These are phyloP conservation scores for Trichomycterus rosablanca DNA, from an alignment of 2,113 vertebrate species.

Conservation along the genomic window DNA sequence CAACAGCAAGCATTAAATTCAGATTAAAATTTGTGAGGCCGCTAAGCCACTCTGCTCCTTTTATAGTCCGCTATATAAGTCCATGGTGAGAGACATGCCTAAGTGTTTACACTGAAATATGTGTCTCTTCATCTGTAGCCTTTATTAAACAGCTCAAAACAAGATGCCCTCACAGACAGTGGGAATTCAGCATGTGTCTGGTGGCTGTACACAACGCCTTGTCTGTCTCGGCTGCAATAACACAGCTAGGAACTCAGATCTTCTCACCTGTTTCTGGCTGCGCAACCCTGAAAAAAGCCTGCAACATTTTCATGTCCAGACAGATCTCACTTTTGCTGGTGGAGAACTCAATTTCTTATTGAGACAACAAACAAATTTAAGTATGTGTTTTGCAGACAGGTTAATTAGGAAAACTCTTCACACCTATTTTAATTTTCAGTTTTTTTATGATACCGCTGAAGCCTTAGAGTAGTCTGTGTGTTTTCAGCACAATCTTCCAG, in stretches of 20 bases:
- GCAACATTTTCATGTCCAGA: conserved; percentile 46
- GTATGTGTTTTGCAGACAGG: conserved; percentile 32
- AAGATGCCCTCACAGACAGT: conserved; percentile 53
- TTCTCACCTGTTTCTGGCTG: conserved; percentile 45
- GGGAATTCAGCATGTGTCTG: conserved; percentile 55
- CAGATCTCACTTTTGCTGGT: conserved; percentile 32
- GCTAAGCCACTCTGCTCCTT: conserved; percentile 51
- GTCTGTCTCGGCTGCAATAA: conserved; percentile 55
- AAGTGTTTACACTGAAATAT: conserved; percentile 59
- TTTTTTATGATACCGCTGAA: background rate
- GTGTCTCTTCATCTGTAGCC: conserved; percentile 49
- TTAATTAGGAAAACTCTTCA: conserved; percentile 38
- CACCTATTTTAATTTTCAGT: conserved; percentile 19
- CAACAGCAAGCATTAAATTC: conserved; percentile 50
- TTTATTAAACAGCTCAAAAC: conserved; percentile 59
- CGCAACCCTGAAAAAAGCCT: conserved; percentile 29
- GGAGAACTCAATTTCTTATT: conserved; percentile 50
- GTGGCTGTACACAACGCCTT: conserved; percentile 53
- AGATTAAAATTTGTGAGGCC: conserved; percentile 57
- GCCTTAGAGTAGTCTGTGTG: background rate
- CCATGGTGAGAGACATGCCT: conserved; percentile 47
- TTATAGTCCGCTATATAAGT: conserved; percentile 54
- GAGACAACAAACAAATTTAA: conserved; percentile 46
- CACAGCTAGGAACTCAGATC: conserved; percentile 24
- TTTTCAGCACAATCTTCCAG: too few species aligned